A percentile compares a stretch with the other conserved stretches of the same genome.
Evolutionary conservation across 2,888 invertebrate species (phyloP).

Genomic region (Leuctra nigra): DNA sequence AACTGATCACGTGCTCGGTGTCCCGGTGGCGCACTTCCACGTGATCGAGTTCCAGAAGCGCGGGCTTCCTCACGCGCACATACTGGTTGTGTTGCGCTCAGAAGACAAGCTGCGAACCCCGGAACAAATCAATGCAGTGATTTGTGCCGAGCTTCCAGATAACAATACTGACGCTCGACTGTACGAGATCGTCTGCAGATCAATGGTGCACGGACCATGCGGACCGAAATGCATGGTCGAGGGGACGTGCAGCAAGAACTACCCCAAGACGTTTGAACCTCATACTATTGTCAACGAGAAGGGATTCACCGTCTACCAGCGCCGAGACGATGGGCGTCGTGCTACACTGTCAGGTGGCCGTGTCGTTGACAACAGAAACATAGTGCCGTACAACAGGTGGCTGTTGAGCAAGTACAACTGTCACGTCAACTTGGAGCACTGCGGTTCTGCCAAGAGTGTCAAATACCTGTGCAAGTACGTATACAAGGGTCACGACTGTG

Average conservation of each 20-base stretch:
- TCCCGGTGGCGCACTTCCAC: slow-evolving; percentile 22
- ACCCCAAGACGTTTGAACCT: slow-evolving; percentile 29
- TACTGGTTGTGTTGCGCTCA: slow-evolving; percentile 30
- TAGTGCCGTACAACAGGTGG: slow-evolving; percentile 38
- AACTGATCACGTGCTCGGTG: slow-evolving; percentile 28
- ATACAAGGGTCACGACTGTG: slow-evolving; percentile 31
- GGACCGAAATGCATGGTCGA: slow-evolving; percentile 24
- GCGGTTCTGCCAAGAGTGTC: slow-evolving; percentile 12
- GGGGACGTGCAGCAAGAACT: slow-evolving; percentile 3
- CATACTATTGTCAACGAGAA: slow-evolving; percentile 32
- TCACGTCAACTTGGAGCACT: slow-evolving; percentile 39
- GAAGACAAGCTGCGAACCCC: slow-evolving; percentile 32
- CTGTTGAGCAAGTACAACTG: slow-evolving; percentile 34
- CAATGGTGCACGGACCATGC: slow-evolving; percentile 34
- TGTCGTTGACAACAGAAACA: slow-evolving; percentile 34
- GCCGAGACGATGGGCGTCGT: slow-evolving; percentile 30
- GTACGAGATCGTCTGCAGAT: slow-evolving; percentile 25
- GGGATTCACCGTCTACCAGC: slow-evolving; percentile 35
- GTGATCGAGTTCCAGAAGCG: slow-evolving; percentile 36
- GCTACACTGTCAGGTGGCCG: background rate
- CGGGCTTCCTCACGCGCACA: slow-evolving; percentile 33
- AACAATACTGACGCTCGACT: slow-evolving; percentile 5
- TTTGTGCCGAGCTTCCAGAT: slow-evolving; percentile 24
- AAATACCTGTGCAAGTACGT: slow-evolving; percentile 32
- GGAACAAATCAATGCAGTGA: slow-evolving; percentile 27